These are phyloP conservation scores for Mus minutoides DNA, from an alignment of 2,797 vertebrate genomes.

Conservation along the genomic window DNA sequence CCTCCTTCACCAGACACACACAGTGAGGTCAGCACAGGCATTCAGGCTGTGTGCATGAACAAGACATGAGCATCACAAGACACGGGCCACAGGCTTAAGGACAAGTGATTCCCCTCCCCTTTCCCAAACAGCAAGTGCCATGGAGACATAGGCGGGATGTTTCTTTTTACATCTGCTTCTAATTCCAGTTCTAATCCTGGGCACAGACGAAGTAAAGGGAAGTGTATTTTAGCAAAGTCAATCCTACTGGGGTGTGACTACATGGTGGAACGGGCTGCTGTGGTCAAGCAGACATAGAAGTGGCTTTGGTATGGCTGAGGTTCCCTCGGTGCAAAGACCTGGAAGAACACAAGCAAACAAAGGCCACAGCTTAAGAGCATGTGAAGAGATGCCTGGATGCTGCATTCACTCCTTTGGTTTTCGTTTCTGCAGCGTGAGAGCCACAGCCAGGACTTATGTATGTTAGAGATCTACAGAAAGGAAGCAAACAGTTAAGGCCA, in stretches of 20 bases:
- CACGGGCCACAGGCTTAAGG: not conserved
- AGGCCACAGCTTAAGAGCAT: not conserved
- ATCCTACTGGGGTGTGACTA: not conserved
- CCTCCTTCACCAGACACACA: fast-evolving
- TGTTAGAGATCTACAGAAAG: not conserved
- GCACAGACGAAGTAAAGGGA: not conserved
- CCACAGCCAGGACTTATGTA: not conserved
- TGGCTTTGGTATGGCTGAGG: not conserved
- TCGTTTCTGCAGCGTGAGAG: not conserved
- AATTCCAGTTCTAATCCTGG: not conserved
- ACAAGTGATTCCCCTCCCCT: not conserved
- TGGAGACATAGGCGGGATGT: not conserved
- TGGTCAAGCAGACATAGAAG: not conserved
- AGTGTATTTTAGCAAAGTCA: not conserved
- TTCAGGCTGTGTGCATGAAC: not conserved
- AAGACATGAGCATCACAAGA: not conserved
- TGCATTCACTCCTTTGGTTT: not conserved
- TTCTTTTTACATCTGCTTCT: not conserved
- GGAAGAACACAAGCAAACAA: not conserved
- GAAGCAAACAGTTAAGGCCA: not conserved
- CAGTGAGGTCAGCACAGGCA: not conserved
- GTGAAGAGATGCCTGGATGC: not conserved
- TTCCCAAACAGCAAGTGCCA: not conserved
- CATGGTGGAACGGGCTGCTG: not conserved
- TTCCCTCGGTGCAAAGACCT: not conserved